These are phyloP conservation scores for Platanista minor DNA, from an alignment of 2,113 vertebrate species.

Conservation along the genomic window DNA sequence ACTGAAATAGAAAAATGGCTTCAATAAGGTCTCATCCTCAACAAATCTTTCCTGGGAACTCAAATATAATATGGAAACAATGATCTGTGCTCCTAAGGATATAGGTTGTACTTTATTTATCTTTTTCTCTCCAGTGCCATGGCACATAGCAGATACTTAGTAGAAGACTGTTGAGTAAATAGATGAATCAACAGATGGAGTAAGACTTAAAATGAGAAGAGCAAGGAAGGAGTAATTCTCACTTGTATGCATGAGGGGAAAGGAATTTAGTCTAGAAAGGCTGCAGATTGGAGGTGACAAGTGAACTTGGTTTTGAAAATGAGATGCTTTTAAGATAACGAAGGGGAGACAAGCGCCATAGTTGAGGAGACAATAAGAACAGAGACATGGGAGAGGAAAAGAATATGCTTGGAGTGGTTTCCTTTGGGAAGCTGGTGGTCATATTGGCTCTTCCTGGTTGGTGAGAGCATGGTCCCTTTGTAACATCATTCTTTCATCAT, in stretches of 20 bases:
- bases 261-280: neutral
- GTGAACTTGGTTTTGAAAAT: neutral
- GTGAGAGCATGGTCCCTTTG: neutral
- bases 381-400: neutral
- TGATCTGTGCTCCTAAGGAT: neutral
- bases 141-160: neutral
- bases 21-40: neutral
- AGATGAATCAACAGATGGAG: neutral
- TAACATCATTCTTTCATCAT: neutral
- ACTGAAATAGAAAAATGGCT: neutral
- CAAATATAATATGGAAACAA: neutral
- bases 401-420: accelerated
- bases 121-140: neutral
- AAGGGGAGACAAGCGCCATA: accelerated
- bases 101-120: neutral
- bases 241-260: neutral
- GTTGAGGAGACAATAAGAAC: accelerated
- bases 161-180: neutral
- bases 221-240: neutral
- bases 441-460: neutral
- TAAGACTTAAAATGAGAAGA: neutral
- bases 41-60: neutral
- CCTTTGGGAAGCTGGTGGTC: neutral
- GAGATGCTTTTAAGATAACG: neutral
- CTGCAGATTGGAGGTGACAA: neutral